Conservation (phyloP, 2,113 vertebrate species). For the Bufo gargarizans region DNA sequence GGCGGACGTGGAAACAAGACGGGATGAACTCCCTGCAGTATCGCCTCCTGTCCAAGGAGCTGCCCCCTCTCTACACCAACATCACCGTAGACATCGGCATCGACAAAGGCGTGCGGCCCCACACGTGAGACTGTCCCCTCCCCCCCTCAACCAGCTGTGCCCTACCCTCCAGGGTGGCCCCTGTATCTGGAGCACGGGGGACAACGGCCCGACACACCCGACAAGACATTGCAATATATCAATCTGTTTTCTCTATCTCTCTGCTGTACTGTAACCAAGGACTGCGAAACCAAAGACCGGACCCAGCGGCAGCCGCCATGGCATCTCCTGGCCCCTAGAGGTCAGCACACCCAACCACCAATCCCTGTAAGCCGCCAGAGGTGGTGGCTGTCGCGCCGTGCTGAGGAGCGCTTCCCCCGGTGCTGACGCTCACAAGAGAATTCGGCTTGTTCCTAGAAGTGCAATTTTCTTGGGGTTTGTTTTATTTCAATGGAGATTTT, state of each 20-base stretch:
- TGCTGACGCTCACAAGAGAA: neutral
- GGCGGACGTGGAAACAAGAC: slow-evolving; percentile 72
- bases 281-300: slow-evolving; percentile 48
- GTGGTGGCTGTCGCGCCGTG: neutral
- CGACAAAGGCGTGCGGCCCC: slow-evolving; percentile 60
- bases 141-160: neutral
- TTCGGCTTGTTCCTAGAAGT: neutral
- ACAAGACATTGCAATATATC: neutral
- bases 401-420: neutral
- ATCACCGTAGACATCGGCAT: slow-evolving; percentile 79
- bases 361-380: neutral
- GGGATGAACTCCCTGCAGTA: slow-evolving; percentile 77
- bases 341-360: neutral
- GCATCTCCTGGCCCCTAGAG: neutral
- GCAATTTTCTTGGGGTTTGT: slow-evolving; percentile 20
- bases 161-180: neutral
- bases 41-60: slow-evolving; percentile 70
- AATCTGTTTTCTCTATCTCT: slow-evolving; percentile 1
- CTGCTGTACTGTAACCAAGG: neutral
- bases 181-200: neutral
- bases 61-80: slow-evolving; percentile 79
- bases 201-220: neutral
- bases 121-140: slow-evolving; percentile 40
- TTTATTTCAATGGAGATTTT: neutral
- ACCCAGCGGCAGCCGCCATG: neutral